Conservation (phyloP, 2,888 invertebrate species). For the Trisateles emortualis region DNA sequence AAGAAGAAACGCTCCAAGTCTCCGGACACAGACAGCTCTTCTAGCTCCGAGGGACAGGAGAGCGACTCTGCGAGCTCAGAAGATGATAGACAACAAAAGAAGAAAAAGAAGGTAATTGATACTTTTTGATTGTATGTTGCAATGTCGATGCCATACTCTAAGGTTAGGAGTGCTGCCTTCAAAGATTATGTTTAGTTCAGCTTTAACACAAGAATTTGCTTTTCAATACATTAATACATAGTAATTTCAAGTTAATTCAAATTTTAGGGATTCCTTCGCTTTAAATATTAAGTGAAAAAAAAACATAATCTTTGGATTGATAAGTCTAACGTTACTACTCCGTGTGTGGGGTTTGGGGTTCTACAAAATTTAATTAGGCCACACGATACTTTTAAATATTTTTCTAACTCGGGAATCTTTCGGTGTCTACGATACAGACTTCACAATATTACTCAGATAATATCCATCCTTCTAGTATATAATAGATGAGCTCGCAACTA, state of each 20-base stretch:
- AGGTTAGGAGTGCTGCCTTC: constrained; percentile 46
- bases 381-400: constrained; percentile 48
- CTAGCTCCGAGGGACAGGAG: constrained; percentile 75
- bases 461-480: constrained; percentile 34
- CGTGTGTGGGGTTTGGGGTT: constrained; percentile 56
- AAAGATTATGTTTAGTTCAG: constrained; percentile 55
- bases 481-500: constrained; percentile 29
- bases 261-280: no score
- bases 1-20: constrained; percentile 88
- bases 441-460: constrained; percentile 37
- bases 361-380: constrained; percentile 21
- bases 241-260: no score
- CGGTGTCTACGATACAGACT: constrained; percentile 39
- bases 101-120: constrained; percentile 80
- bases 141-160: constrained; percentile 33
- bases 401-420: constrained; percentile 50
- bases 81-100: constrained; percentile 72
- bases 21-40: constrained; percentile 82
- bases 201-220: constrained; percentile 31
- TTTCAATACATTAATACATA: constrained; percentile 8
- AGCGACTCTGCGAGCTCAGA: constrained; percentile 70
- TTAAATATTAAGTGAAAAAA: constrained; percentile 13
- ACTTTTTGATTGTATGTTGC: constrained; percentile 26
- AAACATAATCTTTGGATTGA: constrained; percentile 67
- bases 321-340: constrained; percentile 59